Percentiles rank a stretch among this genome's conserved stretches.
Conservation (phyloP, 1,140 invertebrate species). For the Aphis gossypii region DNA sequence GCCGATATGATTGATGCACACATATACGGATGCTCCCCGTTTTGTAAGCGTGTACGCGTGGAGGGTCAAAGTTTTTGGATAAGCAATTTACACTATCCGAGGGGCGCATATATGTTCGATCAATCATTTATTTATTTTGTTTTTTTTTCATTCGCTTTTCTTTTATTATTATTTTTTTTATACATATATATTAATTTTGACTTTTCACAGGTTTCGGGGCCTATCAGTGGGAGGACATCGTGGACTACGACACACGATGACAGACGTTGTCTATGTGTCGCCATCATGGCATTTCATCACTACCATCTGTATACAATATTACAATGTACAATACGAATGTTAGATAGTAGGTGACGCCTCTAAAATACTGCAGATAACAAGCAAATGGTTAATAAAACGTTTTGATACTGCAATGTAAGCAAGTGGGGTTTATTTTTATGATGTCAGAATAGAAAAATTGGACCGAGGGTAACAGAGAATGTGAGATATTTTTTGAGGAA, state of each 20-base stretch:
- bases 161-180: not conserved
- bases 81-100: slow-evolving; percentile 37
- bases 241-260: not conserved
- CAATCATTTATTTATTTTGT: slow-evolving; percentile 34
- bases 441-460: not conserved
- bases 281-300: not conserved
- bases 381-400: not conserved
- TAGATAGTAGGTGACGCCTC: not conserved
- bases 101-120: not conserved
- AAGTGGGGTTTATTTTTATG: not conserved
- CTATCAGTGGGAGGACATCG: not conserved
- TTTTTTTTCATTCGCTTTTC: not conserved
- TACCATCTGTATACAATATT: not conserved
- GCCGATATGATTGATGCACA: slow-evolving; percentile 34
- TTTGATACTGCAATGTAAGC: not conserved
- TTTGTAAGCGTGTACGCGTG: not conserved
- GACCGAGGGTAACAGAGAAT: not conserved
- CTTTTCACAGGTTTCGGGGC: not conserved
- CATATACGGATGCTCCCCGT: not conserved
- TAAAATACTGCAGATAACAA: not conserved
- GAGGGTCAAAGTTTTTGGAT: slow-evolving; percentile 47
- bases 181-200: not conserved
- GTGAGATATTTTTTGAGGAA: not conserved
- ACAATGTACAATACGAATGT: not conserved
- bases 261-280: not conserved